Evolutionary conservation across 1,140 invertebrate genomes (phyloP), one percentile per base, ranked within the genome.

Genomic region (Teleogryllus occipitalis): DNA sequence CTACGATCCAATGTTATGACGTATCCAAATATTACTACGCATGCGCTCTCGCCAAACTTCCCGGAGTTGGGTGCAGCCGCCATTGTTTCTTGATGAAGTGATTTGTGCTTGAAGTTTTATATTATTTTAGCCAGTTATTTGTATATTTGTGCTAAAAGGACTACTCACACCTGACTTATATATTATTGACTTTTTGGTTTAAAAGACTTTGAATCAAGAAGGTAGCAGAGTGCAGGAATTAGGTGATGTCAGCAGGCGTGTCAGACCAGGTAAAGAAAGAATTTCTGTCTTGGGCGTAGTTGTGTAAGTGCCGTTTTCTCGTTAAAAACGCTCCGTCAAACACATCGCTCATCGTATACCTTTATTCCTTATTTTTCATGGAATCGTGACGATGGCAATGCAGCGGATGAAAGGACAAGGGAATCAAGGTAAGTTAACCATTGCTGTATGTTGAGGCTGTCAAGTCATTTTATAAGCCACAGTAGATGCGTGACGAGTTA

Each of bases 371-470:
- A 39, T 78, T 83, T 82, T 82, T 84, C 82, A 81, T 84, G 81
- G 81, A 77, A 76, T 82, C 78, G 76, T 78, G 76, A 74, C 22
- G 75, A 74, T 82, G 82, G 65, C 77, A 78, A 82, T 88, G 85
- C 90, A 95, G 93, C 93, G 93, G 91, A 94, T 94, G 92, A 95
- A 94, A 94, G 93, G 93, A 91, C 93, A 94, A 91, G 91, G 93
- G 89, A 94, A 93, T 87, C 90, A 92, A 91, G 91, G 91, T 92
- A 90, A 88, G 79, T 18, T 21, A 65, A 83, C 84, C 54, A 65
- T 65, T 65, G 82, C 85, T 85, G 27, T 39, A 5, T 65, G 54
- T 65, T 14, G 54, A 65, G 54, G 18, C 54, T 65, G 54, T 65
- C 54, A 65, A 65, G 10, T 65, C 54, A 14, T 18, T 39, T 39